Conservation (phyloP, 2,888 invertebrate species). For the Chrysotoxum bicinctum region DNA sequence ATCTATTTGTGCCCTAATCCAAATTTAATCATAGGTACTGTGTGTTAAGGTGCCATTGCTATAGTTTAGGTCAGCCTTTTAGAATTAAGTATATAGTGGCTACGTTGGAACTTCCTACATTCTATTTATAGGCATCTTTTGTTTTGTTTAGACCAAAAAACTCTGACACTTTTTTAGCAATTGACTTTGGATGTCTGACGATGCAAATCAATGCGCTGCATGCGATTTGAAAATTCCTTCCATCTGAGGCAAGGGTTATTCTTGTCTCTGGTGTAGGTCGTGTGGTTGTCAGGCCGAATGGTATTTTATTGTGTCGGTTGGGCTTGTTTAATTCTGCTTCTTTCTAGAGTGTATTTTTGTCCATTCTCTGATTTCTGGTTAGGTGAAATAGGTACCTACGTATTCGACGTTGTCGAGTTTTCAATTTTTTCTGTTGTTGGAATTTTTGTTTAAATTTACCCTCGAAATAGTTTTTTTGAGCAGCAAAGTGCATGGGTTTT, state of each 20-base stretch:
- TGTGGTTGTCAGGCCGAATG: constrained; percentile 31
- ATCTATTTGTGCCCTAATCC: background rate
- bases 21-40: background rate
- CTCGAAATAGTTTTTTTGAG: constrained; percentile 40
- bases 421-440: constrained; percentile 7
- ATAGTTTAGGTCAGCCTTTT: constrained; percentile 36
- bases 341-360: constrained; percentile 41
- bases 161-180: constrained; percentile 36
- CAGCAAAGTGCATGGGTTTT: constrained; percentile 27
- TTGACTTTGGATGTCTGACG: constrained; percentile 43
- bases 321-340: background rate
- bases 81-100: constrained; percentile 3
- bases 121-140: constrained; percentile 35
- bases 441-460: constrained; percentile 4
- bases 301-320: constrained; percentile 26
- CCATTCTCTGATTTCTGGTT: background rate
- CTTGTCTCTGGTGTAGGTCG: background rate
- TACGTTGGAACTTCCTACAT: constrained; percentile 13
- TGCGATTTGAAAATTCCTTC: constrained; percentile 18
- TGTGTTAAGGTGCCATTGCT: background rate
- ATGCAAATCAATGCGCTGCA: constrained; percentile 26
- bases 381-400: background rate
- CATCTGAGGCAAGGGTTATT: background rate
- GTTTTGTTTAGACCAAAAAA: constrained; percentile 14
- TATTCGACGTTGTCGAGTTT: constrained; percentile 39